These are phyloP conservation scores for Sorex fumeus DNA, from an alignment of 2,113 vertebrate genomes.

Conservation along the genomic window DNA sequence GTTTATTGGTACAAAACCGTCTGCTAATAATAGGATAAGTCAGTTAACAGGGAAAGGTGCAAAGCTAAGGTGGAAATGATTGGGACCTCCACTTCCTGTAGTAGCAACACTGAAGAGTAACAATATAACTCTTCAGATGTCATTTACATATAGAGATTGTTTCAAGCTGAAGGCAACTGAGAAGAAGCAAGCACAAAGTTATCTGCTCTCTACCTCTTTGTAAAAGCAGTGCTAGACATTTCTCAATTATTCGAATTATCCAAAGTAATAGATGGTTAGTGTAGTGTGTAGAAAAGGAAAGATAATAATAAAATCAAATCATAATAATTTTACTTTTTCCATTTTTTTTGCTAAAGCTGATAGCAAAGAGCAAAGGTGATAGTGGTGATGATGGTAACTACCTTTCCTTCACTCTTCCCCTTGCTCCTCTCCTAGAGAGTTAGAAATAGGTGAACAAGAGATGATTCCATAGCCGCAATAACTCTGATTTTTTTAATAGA, in stretches of 20 bases:
- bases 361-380: not conserved
- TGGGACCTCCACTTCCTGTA: not conserved
- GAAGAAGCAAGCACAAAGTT: not conserved
- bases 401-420: not conserved
- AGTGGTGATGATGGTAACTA: not conserved
- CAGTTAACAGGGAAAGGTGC: not conserved
- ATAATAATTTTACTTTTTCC: not conserved
- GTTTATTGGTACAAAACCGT: not conserved
- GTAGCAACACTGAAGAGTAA: not conserved
- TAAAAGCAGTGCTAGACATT: not conserved
- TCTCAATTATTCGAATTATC: slow-evolving; percentile 23
- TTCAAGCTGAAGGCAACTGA: not conserved
- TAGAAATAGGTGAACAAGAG: not conserved
- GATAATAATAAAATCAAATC: not conserved
- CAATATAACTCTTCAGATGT: not conserved
- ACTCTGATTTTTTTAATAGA: not conserved
- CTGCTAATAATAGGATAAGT: not conserved
- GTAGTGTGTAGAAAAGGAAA: not conserved
- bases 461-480: slow-evolving; percentile 3
- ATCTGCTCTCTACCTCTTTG: not conserved
- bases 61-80: not conserved
- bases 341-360: not conserved
- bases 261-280: not conserved
- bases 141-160: not conserved
- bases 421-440: not conserved